Evolutionary conservation across 2,797 vertebrate genomes (phyloP).

Genomic region (Prunella strophiata): DNA sequence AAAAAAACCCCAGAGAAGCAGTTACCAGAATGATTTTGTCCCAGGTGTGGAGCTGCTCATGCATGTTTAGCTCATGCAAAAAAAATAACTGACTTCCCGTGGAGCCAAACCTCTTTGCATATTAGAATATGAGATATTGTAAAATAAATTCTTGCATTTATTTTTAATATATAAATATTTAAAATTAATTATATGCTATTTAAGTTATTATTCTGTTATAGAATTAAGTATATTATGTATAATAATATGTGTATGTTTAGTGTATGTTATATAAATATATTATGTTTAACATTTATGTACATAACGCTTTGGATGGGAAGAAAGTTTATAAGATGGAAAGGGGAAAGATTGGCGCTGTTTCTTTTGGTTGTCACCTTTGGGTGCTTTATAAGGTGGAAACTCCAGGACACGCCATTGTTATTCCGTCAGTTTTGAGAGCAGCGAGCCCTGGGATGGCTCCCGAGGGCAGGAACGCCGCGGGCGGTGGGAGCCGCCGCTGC

Average conservation of each 20-base stretch:
- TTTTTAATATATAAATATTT: background rate
- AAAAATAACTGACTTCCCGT: background rate
- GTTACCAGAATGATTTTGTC: background rate
- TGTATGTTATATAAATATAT: background rate
- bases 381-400: fast-evolving
- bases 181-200: no score
- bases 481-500: fast-evolving
- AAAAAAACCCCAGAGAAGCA: fast-evolving
- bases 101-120: background rate
- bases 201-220: no score
- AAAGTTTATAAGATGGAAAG: fast-evolving
- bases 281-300: background rate
- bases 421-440: fast-evolving
- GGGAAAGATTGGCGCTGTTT: fast-evolving
- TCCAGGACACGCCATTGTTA: fast-evolving
- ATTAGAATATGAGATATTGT: fast-evolving
- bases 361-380: fast-evolving
- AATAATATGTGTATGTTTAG: no score
- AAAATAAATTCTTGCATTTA: fast-evolving
- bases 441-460: fast-evolving
- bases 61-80: background rate
- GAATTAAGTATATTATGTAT: no score
- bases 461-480: fast-evolving
- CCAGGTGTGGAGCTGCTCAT: background rate
- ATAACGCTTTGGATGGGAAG: fast-evolving